phyloP scores from a whole-genome alignment of 2,888 invertebrate genomes.

The Atherix ibis region DNA sequence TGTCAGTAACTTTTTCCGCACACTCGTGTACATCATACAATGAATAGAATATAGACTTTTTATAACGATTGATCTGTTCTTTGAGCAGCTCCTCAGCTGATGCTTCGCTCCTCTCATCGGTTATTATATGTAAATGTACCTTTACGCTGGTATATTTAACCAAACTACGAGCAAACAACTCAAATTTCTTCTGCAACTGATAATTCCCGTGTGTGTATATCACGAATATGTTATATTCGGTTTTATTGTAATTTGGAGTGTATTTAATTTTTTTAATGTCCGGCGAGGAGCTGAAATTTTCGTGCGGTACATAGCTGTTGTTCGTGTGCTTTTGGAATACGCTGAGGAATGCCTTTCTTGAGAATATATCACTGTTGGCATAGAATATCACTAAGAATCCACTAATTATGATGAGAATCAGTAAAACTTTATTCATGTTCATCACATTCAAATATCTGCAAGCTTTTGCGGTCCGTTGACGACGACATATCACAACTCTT shows the following conservation, averaged over 20 bases:
- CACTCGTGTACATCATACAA: conserved; percentile 47
- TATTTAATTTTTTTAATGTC: conserved; percentile 13
- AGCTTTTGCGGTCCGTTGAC: background rate
- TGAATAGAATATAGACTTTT: conserved; percentile 32
- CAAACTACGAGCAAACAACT: conserved; percentile 26
- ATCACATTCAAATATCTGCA: conserved; percentile 4
- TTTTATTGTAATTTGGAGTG: conserved; percentile 9
- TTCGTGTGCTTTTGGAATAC: conserved; percentile 10
- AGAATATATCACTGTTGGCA: conserved; percentile 22
- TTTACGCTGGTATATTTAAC: conserved; percentile 31
- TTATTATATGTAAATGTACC: conserved; percentile 43
- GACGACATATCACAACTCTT: conserved; percentile 6
- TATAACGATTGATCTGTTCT: conserved; percentile 29
- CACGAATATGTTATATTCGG: conserved; percentile 29
- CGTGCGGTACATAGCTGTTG: background rate
- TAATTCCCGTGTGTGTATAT: conserved; percentile 30
- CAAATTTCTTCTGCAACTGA: conserved; percentile 28
- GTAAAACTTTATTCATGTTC: conserved; percentile 25
- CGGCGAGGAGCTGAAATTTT: conserved; percentile 4
- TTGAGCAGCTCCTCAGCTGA: conserved; percentile 37
- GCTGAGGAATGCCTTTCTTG: conserved; percentile 9
- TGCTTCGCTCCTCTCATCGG: conserved; percentile 40
- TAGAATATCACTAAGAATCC: conserved; percentile 25
- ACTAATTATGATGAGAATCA: conserved; percentile 21
- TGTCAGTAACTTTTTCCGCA: conserved; percentile 41